Evolutionary conservation across 2,797 vertebrate species (phyloP), one percentile per base, ranked within the genome.

Genomic region (Notoglanidium macrostoma): DNA sequence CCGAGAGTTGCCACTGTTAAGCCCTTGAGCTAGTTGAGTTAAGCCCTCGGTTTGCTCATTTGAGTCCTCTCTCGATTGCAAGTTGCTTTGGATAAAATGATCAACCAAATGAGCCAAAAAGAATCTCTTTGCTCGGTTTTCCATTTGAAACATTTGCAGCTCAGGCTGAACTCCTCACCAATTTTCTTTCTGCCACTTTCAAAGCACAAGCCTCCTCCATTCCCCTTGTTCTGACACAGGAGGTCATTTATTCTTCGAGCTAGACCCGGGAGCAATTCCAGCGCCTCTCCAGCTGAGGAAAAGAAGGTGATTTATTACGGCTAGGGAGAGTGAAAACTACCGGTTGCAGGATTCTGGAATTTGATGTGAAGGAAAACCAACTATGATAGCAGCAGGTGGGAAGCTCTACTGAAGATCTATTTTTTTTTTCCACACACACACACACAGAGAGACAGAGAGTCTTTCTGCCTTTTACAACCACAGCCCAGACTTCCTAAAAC

Each of bases 401-500:
- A 78, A 79, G 87, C 59, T 67, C 80, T 86, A 87, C 89, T 87
- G 85, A 77, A 78, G 72, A 59, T 87, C 67, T 86, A 29, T 83
- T 86, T 83, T 76, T 59, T 49, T 46, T 65, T 51, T 46, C 67
- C 55, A 63, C 72, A 40, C 35, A 40, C 55, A 63, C 72, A 77
- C 83, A 83, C 51, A 74, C n/a, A 73, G 46, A 73, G 84, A 26
- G 17, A 11, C 67, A 51, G 87, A 67, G 49, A 35, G 17, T 15
- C 92, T 90, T 89, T 79, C 83, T 46, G 8, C 78, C 32, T 68
- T 68, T 84, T 65, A 93, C 90, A 92, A 89, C 79, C 77, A 46
- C 85, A 76, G 88, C 91, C 93, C 92, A 83, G 88, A 87, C 92
- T 91, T 91, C 89, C 90, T 90, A 90, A 86, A 59, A 85, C 5